These are phyloP conservation scores for Tinea trinotella DNA, from an alignment of 2,888 invertebrate species.

Conservation along the genomic window DNA sequence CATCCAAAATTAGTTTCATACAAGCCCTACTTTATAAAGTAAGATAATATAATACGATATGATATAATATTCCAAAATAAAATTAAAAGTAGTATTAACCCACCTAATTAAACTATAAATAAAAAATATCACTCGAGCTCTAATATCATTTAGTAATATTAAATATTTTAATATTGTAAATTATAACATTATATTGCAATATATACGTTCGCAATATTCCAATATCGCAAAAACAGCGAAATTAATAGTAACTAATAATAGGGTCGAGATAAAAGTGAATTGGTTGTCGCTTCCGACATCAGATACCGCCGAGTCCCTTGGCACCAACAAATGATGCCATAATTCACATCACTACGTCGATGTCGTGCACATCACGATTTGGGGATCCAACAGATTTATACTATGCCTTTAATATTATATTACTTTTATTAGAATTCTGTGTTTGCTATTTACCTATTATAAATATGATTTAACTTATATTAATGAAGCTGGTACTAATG, in stretches of 20 bases:
- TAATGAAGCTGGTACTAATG: no score
- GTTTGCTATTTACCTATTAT: neutral
- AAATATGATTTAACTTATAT: neutral
- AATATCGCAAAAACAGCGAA: neutral
- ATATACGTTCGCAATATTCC: no score
- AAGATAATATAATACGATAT: no score
- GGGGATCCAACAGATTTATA: constrained; percentile 10
- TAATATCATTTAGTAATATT: no score
- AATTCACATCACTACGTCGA: constrained; percentile 17
- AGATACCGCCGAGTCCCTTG: constrained; percentile 51
- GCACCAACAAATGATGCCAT: constrained; percentile 61
- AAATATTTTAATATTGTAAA: no score
- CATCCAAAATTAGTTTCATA: no score
- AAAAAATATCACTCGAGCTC: no score
- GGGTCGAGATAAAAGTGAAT: constrained; percentile 25
- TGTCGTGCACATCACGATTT: constrained; percentile 18
- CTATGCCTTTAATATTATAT: neutral
- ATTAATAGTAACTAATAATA: constrained; percentile 51
- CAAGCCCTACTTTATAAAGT: no score
- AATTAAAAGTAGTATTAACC: no score
- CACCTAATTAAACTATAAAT: no score
- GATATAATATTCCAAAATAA: no score
- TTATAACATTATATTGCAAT: no score
- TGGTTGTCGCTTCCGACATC: constrained; percentile 29
- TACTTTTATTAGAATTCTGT: neutral